phyloP scores from a whole-genome alignment of 2,797 vertebrate species.

The Iguana delicatissima region DNA sequence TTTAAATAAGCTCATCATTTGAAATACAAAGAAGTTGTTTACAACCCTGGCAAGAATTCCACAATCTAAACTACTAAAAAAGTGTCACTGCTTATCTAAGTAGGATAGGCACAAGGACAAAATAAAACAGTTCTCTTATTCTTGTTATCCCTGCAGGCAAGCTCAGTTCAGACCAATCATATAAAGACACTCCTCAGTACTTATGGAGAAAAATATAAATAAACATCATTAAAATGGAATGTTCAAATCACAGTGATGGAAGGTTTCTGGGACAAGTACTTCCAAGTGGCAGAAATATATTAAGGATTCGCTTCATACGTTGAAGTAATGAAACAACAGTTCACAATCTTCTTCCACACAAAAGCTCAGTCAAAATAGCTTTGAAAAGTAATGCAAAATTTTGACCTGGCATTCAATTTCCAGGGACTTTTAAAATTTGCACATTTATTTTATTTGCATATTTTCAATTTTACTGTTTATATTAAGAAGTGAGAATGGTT shows the following conservation, averaged over 20 bases:
- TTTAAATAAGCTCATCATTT: conserved; percentile 7
- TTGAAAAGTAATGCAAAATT: not conserved
- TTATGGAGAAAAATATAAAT: not conserved
- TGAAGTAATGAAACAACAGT: not conserved
- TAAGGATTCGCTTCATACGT: not conserved
- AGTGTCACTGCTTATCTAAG: not conserved
- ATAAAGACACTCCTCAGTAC: no score
- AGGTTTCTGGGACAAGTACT: not conserved
- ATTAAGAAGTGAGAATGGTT: not conserved
- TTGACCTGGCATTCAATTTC: not conserved
- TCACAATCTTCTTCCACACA: not conserved
- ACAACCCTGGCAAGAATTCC: conserved; percentile 8
- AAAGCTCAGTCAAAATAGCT: not conserved
- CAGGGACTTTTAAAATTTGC: not conserved
- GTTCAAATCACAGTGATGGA: not conserved
- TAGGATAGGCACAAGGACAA: not conserved
- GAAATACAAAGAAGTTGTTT: conserved; percentile 7
- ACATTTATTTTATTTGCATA: not conserved
- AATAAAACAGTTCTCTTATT: not conserved
- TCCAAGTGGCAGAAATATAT: not conserved
- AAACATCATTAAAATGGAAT: not conserved
- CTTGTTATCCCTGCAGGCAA: conserved; percentile 3
- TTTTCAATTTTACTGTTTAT: not conserved
- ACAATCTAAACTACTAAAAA: not conserved
- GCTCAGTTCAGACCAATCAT: not conserved